These are phyloP conservation scores for Bradypodion pumilum DNA, from an alignment of 2,797 vertebrate genomes.

Conservation along the genomic window DNA sequence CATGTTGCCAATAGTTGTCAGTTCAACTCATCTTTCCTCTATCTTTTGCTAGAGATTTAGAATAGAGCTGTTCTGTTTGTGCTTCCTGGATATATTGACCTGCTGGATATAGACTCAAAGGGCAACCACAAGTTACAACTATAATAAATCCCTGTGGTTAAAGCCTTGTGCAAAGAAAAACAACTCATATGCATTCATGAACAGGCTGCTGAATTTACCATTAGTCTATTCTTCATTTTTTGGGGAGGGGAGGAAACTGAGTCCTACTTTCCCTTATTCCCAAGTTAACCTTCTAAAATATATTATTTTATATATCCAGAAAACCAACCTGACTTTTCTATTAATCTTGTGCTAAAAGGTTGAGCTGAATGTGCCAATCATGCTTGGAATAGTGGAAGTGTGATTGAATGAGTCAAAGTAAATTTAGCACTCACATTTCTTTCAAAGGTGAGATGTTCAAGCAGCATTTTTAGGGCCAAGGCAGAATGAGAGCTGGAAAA, in stretches of 20 bases:
- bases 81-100: background rate
- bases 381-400: background rate
- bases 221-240: background rate
- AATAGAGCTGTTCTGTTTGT: slow-evolving; percentile 30
- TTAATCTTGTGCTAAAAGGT: background rate
- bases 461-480: no score
- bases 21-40: slow-evolving; percentile 8
- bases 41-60: slow-evolving; percentile 3
- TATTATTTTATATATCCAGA: background rate
- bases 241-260: no score
- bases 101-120: background rate
- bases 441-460: background rate
- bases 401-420: background rate
- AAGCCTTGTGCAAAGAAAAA: background rate
- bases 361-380: background rate
- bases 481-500: background rate
- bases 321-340: no score
- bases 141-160: background rate
- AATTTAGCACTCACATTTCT: background rate
- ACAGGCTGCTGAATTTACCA: background rate
- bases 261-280: background rate
- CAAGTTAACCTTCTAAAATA: background rate
- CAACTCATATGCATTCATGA: background rate
- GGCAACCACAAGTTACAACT: background rate
- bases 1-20: slow-evolving; percentile 29